Base-by-base conservation (phyloP, 2,888 invertebrate genomes). In the Mantis religiosa region DNA sequence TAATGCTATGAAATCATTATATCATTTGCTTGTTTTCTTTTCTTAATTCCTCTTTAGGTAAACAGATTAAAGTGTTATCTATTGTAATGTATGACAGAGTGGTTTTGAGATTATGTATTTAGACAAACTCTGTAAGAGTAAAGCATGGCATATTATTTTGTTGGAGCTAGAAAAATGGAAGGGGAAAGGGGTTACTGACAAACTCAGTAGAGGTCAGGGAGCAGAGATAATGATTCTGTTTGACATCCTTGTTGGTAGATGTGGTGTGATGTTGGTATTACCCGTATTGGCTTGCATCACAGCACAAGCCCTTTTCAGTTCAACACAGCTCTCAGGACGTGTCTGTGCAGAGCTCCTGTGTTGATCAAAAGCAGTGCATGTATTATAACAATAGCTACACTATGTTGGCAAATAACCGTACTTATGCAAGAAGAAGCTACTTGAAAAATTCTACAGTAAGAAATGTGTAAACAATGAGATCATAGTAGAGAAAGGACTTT, bases 151-250 rank as follows among this genome's bases (percentile, higher is more conserved):
- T 28, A 6, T n/a, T 83, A 83, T 30, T 27, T 83, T 28, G 1
- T 83, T 83, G 83, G 54, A 71, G 20, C 20, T 25, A 71, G 20
- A 71, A 20, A 71, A 71, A 20, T 4, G 54, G 20, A 71, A 71
- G 54, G 25, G 54, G 54, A 71, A 71, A 25, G 20, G 54, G 14
- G 54, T 54, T 20, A 15, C 54, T 54, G 54, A 71, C 54, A 71
- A 71, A 71, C 20, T 71, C 47, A 54, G 81, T 81, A 71, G 28
- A 20, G 87, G 87, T 87, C 87, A 87, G 82, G 27, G 87, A 71
- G 81, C 87, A 82, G 82, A 82, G 87, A 87, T 87, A 71, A 87
- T 34, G 82, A 87, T 82, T 82, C 30, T 82, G n/a, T 34, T 87
- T 87, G 28, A 54, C 71, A 47, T 85, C 54, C n/a, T 27, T 9